Evolutionary conservation across 2,888 invertebrate genomes (phyloP).

Genomic region (Smittia aterrima): DNA sequence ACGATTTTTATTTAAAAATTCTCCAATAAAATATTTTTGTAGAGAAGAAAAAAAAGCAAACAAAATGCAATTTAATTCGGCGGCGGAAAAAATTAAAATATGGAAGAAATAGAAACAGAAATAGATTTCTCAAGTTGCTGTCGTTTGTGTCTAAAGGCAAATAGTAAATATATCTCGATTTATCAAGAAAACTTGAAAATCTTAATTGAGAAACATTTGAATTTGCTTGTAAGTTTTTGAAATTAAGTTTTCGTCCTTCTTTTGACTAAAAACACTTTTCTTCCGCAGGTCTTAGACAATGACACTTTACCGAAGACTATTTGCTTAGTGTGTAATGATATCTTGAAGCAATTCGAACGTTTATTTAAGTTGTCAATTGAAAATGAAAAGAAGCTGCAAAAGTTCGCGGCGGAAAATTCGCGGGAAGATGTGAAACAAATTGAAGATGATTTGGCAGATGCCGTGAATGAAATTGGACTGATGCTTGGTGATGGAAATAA

Average conservation of each 20-base stretch:
- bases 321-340: background rate
- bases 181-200: slow-evolving; percentile 21
- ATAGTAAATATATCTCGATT: slow-evolving; percentile 2
- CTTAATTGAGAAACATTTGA: slow-evolving; percentile 11
- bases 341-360: slow-evolving; percentile 5
- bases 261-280: background rate
- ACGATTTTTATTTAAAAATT: no score
- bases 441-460: background rate
- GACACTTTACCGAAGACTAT: slow-evolving; percentile 37
- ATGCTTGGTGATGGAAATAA: slow-evolving; percentile 23
- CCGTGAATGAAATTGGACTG: background rate
- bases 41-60: no score
- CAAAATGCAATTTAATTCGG: no score
- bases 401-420: slow-evolving; percentile 9
- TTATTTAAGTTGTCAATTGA: background rate
- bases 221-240: slow-evolving; percentile 14
- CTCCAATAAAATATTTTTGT: no score
- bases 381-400: slow-evolving; percentile 3
- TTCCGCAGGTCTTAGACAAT: background rate
- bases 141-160: slow-evolving; percentile 27
- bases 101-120: background rate
- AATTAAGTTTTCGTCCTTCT: background rate
- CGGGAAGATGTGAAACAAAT: slow-evolving; percentile 9
- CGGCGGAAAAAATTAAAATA: background rate
- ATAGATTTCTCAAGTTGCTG: slow-evolving; percentile 32